These are phyloP conservation scores for Danio aesculapii DNA, from an alignment of 2,797 vertebrate species.

Conservation along the genomic window DNA sequence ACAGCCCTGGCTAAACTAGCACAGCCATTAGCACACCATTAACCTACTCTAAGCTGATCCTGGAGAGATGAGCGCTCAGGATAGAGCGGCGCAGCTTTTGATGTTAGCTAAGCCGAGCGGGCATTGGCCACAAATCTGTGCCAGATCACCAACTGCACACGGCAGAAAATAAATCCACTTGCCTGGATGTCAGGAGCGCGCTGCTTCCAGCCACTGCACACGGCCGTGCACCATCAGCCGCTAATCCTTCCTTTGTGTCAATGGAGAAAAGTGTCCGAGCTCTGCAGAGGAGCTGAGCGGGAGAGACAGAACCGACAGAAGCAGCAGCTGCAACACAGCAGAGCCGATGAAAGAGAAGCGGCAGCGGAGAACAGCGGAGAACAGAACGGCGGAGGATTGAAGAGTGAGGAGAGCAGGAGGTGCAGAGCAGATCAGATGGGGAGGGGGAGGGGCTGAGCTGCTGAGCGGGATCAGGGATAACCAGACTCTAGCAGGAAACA, in stretches of 20 bases:
- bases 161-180: constrained; percentile 78
- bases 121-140: not conserved
- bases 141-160: not conserved
- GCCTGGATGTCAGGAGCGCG: constrained; percentile 84
- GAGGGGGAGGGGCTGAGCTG: constrained; percentile 61
- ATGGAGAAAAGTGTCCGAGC: constrained; percentile 82
- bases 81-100: not conserved
- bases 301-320: constrained; percentile 37
- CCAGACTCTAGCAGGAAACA: constrained; percentile 72
- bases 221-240: constrained; percentile 75
- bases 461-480: constrained; percentile 79
- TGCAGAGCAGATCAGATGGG: constrained; percentile 55
- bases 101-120: constrained; percentile 13
- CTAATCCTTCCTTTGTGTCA: constrained; percentile 92
- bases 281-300: constrained; percentile 74
- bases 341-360: constrained; percentile 66
- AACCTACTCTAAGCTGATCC: constrained; percentile 24
- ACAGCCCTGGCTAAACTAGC: constrained; percentile 28
- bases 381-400: constrained; percentile 83
- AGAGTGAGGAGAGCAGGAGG: constrained; percentile 71
- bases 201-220: constrained; percentile 35
- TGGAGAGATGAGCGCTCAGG: not conserved
- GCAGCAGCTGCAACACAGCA: constrained; percentile 21
- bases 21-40: constrained; percentile 33
- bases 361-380: constrained; percentile 79